Base-by-base conservation (phyloP, 2,797 vertebrate genomes). In the Glyptemys insculpta region DNA sequence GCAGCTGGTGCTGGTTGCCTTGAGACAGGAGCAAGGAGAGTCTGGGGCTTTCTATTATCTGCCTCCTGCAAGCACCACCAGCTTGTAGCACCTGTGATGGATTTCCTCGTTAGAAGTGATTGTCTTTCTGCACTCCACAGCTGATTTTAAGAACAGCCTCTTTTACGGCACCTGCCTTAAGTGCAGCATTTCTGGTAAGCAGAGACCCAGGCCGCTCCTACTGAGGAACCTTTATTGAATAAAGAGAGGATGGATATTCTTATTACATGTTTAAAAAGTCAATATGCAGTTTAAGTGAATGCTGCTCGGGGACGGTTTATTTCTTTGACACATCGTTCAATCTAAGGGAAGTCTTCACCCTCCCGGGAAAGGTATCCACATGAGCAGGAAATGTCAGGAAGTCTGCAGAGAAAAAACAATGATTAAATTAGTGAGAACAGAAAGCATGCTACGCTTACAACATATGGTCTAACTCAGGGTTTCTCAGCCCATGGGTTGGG, bases 151-250 rank as follows among this genome's bases (percentile, higher is more conserved):
- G 92, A 86, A 79, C 37, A 62, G 23, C 56, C 65, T 89, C 57
- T 81, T 84, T 79, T 85, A 87, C 87, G 89, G 86, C 62, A 47
- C 19, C 23, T 50, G 54, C 8, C 81, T 41, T 54, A 14, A 34
- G 2, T 52, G 68, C 47, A 95, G 25, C 41, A 90, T 72, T 83
- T 3, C 9, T 53, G 94, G 68, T 23, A 89, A 85, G 79, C 34
- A 94, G 57, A 37, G 82, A 83, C 14, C 86, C 31, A 87, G 53
- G 81, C 16, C 49, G 19, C 29, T 65, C 79, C 68, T 29, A 88
- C 80, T 95, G 97, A 96, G 9, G 12, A 49, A 14, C 56, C 78
- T 96, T 97, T 97, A 97, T 96, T 97, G 86, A 91, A 96, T 57
- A 95, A 97, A 95, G 87, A 93, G 62, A 86, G 53, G 72, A 94